Evolutionary conservation across 2,888 invertebrate species (phyloP), one percentile per base, ranked within the genome.

Genomic region (Aphidius colemani): DNA sequence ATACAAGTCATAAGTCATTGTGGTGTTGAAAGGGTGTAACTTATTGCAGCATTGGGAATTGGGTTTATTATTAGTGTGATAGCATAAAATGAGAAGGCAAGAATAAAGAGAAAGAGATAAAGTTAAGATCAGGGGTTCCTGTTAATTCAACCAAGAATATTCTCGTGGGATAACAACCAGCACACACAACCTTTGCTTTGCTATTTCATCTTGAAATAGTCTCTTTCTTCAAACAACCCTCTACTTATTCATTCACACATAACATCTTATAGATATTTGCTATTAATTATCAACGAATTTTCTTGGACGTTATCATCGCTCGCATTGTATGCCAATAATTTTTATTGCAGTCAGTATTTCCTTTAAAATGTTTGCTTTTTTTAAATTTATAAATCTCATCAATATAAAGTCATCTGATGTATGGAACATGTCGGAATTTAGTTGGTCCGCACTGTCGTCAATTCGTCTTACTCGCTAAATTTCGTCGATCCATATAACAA

Each of bases 31-130:
- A 80, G 78, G 78, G 79, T 79, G 80, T 80, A 80, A 82, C 74
- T 82, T 82, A 82, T 81, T 79, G 79, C 75, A 77, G 81, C 81
- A 81, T 81, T 81, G 82, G 82, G 81, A 81, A 82, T 82, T 78
- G 78, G 77, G 81, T 82, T 82, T 81, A 82, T 81, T 81, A 81
- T 82, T 78, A 82, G 78, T 78, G 77, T 81, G 81, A 81, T 80
- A 79, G 78, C 74, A 75, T 70, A 74, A 74, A 76, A 73, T 74
- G 77, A 74, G 73, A 74, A 61, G 49, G 43, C 7, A 7, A 9
- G 50, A 57, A 49, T 46, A 8, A 13, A 6, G n/a, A 49, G 18
- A 39, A 48, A 59, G 13, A 8, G 50, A 46, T 9, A 11, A 40
- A 30, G 30, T 46, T 49, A 63, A 61, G 60, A 61, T 63, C 61